These are phyloP conservation scores for Sebastolobus altivelis DNA, from an alignment of 2,797 vertebrate genomes.

Conservation along the genomic window DNA sequence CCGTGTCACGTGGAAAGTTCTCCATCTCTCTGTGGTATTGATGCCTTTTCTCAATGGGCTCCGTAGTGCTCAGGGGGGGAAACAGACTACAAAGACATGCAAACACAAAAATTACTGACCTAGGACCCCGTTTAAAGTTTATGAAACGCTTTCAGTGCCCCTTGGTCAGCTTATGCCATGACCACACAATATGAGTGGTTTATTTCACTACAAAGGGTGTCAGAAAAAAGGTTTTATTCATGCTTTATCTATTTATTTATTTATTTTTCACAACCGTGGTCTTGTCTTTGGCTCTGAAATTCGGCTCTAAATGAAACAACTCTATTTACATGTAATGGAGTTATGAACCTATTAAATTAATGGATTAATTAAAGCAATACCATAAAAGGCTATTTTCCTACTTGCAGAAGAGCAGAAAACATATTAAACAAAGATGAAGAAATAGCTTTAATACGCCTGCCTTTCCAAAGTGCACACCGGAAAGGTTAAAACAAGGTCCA, in stretches of 20 bases:
- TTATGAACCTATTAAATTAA: slow-evolving; percentile 28
- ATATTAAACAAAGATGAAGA: slow-evolving; percentile 6
- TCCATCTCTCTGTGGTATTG: slow-evolving; percentile 73
- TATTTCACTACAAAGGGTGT: slow-evolving; percentile 44
- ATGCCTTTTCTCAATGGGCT: slow-evolving; percentile 70
- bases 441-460: background rate
- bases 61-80: slow-evolving; percentile 63
- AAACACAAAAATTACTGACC: slow-evolving; percentile 78
- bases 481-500: slow-evolving; percentile 31
- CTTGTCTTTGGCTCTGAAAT: slow-evolving; percentile 40
- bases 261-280: background rate
- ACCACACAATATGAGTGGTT: slow-evolving; percentile 61
- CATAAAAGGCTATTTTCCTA: background rate
- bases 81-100: slow-evolving; percentile 77
- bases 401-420: background rate
- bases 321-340: background rate
- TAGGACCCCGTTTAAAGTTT: slow-evolving; percentile 69
- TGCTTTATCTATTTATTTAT: background rate
- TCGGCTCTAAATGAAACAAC: slow-evolving; percentile 5
- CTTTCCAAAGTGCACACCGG: background rate
- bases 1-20: slow-evolving; percentile 73
- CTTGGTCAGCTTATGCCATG: slow-evolving; percentile 57
- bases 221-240: slow-evolving; percentile 28
- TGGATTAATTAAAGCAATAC: slow-evolving; percentile 12
- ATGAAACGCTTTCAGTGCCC: slow-evolving; percentile 65